These are phyloP conservation scores for Phalanger gymnotis DNA, from an alignment of 2,797 vertebrate genomes.

Conservation along the genomic window DNA sequence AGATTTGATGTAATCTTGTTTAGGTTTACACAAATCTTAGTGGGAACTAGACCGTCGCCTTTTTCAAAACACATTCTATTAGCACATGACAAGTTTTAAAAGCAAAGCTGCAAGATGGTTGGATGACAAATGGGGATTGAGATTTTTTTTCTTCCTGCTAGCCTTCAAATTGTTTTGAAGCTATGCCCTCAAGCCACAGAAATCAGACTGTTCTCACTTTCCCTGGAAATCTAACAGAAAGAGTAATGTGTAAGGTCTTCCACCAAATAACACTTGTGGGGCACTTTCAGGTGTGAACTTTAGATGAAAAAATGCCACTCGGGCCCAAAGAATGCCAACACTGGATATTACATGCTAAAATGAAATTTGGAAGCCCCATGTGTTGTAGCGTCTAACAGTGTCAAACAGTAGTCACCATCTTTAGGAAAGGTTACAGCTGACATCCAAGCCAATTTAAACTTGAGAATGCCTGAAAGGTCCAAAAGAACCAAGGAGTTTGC, in stretches of 20 bases:
- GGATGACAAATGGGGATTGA: background rate
- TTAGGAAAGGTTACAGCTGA: background rate
- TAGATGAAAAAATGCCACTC: background rate
- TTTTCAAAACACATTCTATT: background rate
- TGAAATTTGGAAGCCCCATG: background rate
- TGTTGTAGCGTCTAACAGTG: background rate
- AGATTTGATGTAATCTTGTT: background rate
- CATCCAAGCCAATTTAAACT: background rate
- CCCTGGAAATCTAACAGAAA: background rate
- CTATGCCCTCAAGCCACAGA: background rate
- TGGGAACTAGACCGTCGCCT: background rate
- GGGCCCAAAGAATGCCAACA: background rate
- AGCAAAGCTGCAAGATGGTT: background rate
- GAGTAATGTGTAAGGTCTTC: background rate
- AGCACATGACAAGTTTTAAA: background rate
- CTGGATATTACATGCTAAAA: background rate
- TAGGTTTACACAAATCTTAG: background rate
- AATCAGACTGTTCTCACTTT: background rate
- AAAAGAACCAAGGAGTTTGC: background rate
- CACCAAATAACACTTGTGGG: background rate
- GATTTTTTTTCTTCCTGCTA: background rate
- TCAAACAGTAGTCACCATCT: background rate
- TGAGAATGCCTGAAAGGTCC: background rate
- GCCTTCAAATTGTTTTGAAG: background rate
- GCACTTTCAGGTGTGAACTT: background rate